Evolutionary conservation across 2,888 invertebrate genomes (phyloP), one percentile per base, ranked within the genome.

Genomic region (Amorpha juglandis): DNA sequence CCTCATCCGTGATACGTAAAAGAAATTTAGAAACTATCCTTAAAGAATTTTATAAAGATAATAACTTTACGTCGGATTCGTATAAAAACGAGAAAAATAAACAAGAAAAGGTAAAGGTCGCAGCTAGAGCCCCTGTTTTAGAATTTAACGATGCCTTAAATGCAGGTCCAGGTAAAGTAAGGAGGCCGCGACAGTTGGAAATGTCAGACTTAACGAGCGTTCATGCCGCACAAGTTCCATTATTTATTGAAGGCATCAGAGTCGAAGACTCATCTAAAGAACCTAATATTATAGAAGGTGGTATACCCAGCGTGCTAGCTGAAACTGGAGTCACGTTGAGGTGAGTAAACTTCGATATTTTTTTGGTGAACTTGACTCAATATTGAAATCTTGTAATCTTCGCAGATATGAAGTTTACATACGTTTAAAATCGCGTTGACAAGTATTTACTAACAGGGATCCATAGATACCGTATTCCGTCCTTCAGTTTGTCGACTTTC

Each of bases 271-370:
- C 95, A 0, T 87, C 89, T n/a, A 95, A 95, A 68, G 94, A 94
- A 4, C 94, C 95, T 0, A 88, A 89, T 68, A 90, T 92, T 14
- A 83, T 91, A 1, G 94, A 93, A 7, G 84, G 87, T 19, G 96
- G 97, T 0, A 91, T 97, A 47, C 97, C 97, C 0, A 94, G 94
- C 70, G 94, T 98, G 21, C 80, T 96, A 67, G 95, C 95, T 16
- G 94, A 95, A 63, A 85, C 90, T 0, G 86, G 90, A 2, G 94
- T 96, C 21, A 92, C 93, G 12, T 80, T 98, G 52, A 81, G 92
- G 92, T 91, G 63, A 77, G 80, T 9, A 67, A 38, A 9, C 1
- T 55, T 14, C 8, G 38, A 35, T 33, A 21, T 12, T 38, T 38
- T 38, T 38, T 38, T 38, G 7, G 9, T 38, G 0, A 38, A 38